A percentile compares a stretch with the other conserved stretches of the same genome.
Conservation (phyloP, 2,113 vertebrate species). For the Morone chrysops region DNA sequence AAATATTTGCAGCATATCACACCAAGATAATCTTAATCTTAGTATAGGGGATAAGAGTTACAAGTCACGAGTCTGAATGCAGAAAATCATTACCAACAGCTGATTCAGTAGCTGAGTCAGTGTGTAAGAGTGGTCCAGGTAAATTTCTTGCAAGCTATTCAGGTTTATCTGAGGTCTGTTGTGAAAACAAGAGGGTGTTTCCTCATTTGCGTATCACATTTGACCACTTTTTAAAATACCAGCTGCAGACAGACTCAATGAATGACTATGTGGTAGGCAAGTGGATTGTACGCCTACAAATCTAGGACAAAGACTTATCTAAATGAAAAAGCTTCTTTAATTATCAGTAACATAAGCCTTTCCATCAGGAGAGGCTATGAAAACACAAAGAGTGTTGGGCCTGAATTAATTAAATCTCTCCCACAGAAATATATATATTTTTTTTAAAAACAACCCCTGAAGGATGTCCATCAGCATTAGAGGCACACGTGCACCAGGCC, state of each 20-base stretch:
- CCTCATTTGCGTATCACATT: neutral
- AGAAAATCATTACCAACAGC: neutral
- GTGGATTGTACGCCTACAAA: too few species aligned
- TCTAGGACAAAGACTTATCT: neutral
- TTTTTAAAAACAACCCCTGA: too few species aligned
- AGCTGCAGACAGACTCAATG: neutral
- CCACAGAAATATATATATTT: neutral
- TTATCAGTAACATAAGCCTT: neutral
- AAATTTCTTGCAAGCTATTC: constrained; percentile 54
- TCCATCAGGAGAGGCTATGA: neutral
- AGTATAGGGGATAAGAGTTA: neutral
- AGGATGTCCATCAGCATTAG: neutral
- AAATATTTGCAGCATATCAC: neutral
- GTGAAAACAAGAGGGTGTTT: constrained; percentile 1
- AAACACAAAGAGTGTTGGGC: neutral
- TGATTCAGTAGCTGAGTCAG: neutral
- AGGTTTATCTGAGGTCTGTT: neutral
- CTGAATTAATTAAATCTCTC: neutral
- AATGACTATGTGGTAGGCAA: neutral
- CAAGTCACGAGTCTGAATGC: neutral
- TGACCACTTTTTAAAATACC: constrained; percentile 20
- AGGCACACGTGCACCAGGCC: neutral
- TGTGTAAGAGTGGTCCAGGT: constrained; percentile 27
- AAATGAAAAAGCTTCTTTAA: neutral
- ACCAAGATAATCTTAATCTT: neutral